Conservation (phyloP, 2,888 invertebrate species). For the Cryptus armator region DNA sequence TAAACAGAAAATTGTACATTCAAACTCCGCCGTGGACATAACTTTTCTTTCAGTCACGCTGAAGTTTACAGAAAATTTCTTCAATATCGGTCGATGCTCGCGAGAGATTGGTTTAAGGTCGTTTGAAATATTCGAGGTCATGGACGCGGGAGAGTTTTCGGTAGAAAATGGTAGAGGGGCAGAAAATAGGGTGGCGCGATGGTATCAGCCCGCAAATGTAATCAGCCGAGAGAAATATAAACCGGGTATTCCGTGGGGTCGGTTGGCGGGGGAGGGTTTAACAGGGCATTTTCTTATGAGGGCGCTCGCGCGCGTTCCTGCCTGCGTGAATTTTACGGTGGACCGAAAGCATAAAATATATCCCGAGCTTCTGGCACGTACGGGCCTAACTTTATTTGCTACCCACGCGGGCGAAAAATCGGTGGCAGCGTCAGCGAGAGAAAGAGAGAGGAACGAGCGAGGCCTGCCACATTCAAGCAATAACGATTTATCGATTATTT, state of each 20-base stretch:
- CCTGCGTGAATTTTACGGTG: slow-evolving; percentile 62
- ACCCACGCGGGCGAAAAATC: slow-evolving; percentile 32
- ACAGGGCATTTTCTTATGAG: slow-evolving; percentile 27
- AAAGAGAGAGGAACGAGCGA: slow-evolving; percentile 36
- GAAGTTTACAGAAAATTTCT: slow-evolving; percentile 15
- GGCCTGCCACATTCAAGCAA: slow-evolving; percentile 49
- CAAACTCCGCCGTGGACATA: neutral
- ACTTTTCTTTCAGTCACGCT: neutral
- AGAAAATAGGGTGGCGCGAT: slow-evolving; percentile 22
- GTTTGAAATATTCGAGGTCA: slow-evolving; percentile 54
- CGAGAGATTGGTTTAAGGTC: slow-evolving; percentile 34
- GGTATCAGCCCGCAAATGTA: slow-evolving; percentile 55
- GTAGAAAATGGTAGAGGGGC: slow-evolving; percentile 14
- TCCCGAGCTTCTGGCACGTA: slow-evolving; percentile 50
- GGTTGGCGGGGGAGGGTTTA: neutral
- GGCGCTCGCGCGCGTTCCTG: slow-evolving; percentile 15
- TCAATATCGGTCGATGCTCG: slow-evolving; percentile 13
- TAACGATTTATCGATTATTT: slow-evolving; percentile 69
- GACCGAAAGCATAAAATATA: slow-evolving; percentile 61
- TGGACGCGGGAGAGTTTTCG: slow-evolving; percentile 16
- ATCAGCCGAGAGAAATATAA: slow-evolving; percentile 66
- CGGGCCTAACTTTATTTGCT: slow-evolving; percentile 61
- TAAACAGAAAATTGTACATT: neutral
- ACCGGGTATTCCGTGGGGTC: slow-evolving; percentile 49
- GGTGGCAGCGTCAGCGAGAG: slow-evolving; percentile 26